These are phyloP conservation scores for Catostylus mosaicus DNA, from an alignment of 30 jellyfish, hydroid and myxozoan species.

Conservation along the genomic window DNA sequence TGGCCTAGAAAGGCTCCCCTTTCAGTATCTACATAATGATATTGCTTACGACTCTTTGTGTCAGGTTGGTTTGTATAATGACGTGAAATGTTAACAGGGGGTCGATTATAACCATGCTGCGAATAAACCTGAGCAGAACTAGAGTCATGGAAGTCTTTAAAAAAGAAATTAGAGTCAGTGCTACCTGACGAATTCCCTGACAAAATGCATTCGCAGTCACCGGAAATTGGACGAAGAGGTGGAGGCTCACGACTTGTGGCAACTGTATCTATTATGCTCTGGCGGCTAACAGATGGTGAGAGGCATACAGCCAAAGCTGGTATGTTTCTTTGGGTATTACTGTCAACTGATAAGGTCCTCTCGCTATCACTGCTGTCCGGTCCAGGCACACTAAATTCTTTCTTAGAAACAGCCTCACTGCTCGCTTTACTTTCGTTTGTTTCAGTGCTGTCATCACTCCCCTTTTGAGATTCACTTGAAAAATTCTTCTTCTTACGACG, in stretches of 20 bases:
- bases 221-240: slow-evolving; percentile 68
- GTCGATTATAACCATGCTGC: slow-evolving; percentile 3
- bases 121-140: slow-evolving; percentile 7
- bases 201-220: slow-evolving; percentile 41
- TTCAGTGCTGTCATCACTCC: slow-evolving; percentile 57
- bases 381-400: background rate
- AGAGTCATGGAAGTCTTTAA: slow-evolving; percentile 47
- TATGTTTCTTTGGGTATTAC: slow-evolving; percentile 2
- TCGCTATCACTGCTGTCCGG: slow-evolving; percentile 17
- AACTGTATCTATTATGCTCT: slow-evolving; percentile 16
- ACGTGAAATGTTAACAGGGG: background rate
- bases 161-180: slow-evolving; percentile 54
- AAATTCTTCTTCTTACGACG: slow-evolving; percentile 91
- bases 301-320: slow-evolving; percentile 76
- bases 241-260: slow-evolving; percentile 67
- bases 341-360: background rate
- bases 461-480: slow-evolving; percentile 75
- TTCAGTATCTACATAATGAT: background rate
- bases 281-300: slow-evolving; percentile 49
- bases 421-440: slow-evolving; percentile 32
- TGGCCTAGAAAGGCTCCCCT: background rate
- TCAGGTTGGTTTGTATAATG: background rate
- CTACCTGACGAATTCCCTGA: slow-evolving; percentile 34
- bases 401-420: background rate
- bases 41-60: background rate